Base-by-base conservation (phyloP, 2,113 vertebrate genomes). In the Dascyllus trimaculatus region DNA sequence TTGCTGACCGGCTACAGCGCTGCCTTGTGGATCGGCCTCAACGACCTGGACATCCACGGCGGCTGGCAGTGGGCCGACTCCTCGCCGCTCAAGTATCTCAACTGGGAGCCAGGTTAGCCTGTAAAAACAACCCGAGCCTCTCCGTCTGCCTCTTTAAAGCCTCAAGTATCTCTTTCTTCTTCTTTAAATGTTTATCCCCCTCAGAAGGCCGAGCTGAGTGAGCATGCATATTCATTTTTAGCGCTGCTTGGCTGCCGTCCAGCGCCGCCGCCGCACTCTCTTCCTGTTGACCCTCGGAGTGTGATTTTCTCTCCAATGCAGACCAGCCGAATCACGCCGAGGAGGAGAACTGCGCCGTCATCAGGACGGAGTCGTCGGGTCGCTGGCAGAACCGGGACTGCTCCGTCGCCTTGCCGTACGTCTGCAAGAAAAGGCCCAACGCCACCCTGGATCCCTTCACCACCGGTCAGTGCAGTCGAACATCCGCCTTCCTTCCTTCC, bases 31-130 rank as follows among this genome's bases (percentile, higher is more conserved):
- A 97, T 97, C 35, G 98, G 98, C 35, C 96, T 99, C 52, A 99
- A 99, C 0, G 98, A 98, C 90, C 86, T 98, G 93, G 97, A 99
- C 91, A 95, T 97, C 85, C 96, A 95, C 0, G 97, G 98, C 11
- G 98, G 97, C 87, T 99, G 98, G 98, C 98, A 99, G 87, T 99
- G 98, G 98, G 95, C 96, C 0, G 97, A 99, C 93, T 95, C 96
- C 51, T 96, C 97, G 0, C 97, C 98, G 4, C 95, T 99, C 61
- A 99, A 98, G 77, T 99, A 97, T 91, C 97, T 99, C 87, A 99
- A 99, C 95, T 99, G 98, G 98, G 97, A 99, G 88, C 93, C 88
- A 59, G 98, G 98, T 99, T 89, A 96, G 95, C 54, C 75, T 70
- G 11, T 14, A 52, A 85, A 85, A 78, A 71, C 53, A 68, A 0